Evolutionary conservation across 2,797 vertebrate genomes (phyloP).

Genomic region (Enteromius unitaeniatus): DNA sequence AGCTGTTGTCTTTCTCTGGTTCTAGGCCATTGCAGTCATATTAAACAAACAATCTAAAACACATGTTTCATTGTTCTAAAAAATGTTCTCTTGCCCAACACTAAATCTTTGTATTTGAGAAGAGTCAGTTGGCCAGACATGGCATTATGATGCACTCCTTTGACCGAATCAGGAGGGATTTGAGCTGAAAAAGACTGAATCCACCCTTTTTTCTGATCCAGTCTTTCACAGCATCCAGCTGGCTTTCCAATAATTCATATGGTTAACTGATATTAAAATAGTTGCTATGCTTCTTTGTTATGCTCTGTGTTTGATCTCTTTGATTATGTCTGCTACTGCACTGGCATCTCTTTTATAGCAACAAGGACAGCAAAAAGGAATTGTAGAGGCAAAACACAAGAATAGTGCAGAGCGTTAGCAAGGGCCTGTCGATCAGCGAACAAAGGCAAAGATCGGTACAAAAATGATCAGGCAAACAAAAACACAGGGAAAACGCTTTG

Average conservation of each 20-base stretch:
- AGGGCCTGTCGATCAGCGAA: too few relatives aligned
- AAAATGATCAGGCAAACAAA: too few relatives aligned
- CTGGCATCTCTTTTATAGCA: not conserved
- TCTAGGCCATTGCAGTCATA: constrained; percentile 30
- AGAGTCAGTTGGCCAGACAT: constrained; percentile 9
- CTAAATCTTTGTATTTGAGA: constrained; percentile 21
- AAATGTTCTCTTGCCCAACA: constrained; percentile 16
- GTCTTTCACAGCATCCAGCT: not conserved
- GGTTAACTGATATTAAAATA: not conserved
- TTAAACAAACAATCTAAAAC: constrained; percentile 36
- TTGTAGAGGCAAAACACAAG: too few relatives aligned
- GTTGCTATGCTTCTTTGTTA: not conserved
- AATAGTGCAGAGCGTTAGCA: too few relatives aligned
- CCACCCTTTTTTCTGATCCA: not conserved
- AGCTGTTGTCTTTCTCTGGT: not conserved
- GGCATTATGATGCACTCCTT: not conserved
- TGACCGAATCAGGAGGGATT: not conserved
- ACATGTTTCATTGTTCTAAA: constrained; percentile 38
- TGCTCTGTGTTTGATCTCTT: too few relatives aligned
- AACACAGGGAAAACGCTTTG: too few relatives aligned
- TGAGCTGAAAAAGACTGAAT: too few relatives aligned
- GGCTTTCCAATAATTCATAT: not conserved
- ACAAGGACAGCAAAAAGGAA: too few relatives aligned
- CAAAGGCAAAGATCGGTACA: too few relatives aligned
- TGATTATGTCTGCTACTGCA: not conserved